These are phyloP conservation scores for Zaprionus ornatus DNA, from an alignment of 1,140 invertebrate genomes.

Conservation along the genomic window DNA sequence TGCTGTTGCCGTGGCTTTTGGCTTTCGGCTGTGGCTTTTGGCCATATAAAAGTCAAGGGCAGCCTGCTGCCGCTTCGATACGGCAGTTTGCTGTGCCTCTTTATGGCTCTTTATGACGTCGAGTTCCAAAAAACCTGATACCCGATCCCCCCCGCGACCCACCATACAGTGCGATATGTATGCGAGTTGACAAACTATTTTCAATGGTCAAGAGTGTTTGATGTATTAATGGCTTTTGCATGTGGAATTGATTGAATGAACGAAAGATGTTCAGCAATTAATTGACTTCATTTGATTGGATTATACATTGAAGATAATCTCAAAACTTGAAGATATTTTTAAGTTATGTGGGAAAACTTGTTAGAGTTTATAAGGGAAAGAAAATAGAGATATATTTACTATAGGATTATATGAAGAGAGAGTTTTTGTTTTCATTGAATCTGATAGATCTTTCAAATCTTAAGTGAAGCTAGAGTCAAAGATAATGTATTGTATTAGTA, in stretches of 20 bases:
- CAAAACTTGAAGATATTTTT: neutral
- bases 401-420: neutral
- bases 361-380: too few relatives aligned
- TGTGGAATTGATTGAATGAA: neutral
- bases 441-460: too few relatives aligned
- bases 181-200: neutral
- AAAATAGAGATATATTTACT: too few relatives aligned
- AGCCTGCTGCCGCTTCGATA: slow-evolving; percentile 10
- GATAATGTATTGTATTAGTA: too few relatives aligned
- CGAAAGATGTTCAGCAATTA: neutral
- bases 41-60: slow-evolving; percentile 61
- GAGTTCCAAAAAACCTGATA: neutral
- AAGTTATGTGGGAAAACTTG: neutral
- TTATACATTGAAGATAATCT: neutral
- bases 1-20: slow-evolving; percentile 7
- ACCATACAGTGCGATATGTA: neutral
- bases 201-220: neutral
- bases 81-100: slow-evolving; percentile 38
- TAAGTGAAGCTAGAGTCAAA: too few relatives aligned
- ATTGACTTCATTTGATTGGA: neutral
- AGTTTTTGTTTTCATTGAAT: too few relatives aligned
- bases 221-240: neutral
- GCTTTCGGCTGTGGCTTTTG: slow-evolving; percentile 8
- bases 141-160: too few relatives aligned
- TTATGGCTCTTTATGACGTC: slow-evolving; percentile 19